Evolutionary conservation across 2,888 invertebrate genomes (phyloP), one percentile per base, ranked within the genome.

Genomic region (Drosophila borealis): DNA sequence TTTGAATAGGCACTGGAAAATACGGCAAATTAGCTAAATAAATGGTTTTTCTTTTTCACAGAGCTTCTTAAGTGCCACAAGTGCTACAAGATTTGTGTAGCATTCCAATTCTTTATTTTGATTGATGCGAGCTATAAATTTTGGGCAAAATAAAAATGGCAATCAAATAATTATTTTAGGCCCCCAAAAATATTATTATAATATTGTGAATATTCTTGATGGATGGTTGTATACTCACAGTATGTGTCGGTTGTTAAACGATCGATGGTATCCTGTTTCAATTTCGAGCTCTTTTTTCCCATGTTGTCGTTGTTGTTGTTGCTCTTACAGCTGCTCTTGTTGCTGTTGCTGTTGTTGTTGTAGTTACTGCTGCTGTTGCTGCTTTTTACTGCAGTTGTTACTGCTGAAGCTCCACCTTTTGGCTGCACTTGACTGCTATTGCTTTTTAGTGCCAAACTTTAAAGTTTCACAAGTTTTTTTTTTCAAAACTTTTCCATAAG

Each of bases 211-310:
- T 36, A n/a, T 17, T 11, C 0, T 25, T 48, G 60, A 54, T 70
- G 33, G n/a, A 44, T 65, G 37, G n/a, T 21, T 65, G 59, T 44
- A 25, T 89, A 91, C 97, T 97, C 93, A 98, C 98, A 98, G 93
- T 98, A 98, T 80, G 98, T 98, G 89, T 96, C 97, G 81, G 95
- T 96, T 85, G 97, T 98, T 87, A 98, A 95, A 88, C 97, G 95
- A 93, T 97, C 97, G 92, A 98, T 97, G 90, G 98, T 97, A 93
- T 98, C 98, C 93, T 97, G 96, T 94, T 97, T 98, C 93, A 98
- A 95, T 94, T 98, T 98, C 69, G 98, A 98, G 92, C 97, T 97
- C 93, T 97, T 97, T 95, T 98, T 98, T 91, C 98, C 98, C 98
- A 98, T 98, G 89, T 94, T 94, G 86, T 53, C 56, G 60, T 62